Evolutionary conservation across 35 echinoderm and acorn worm genomes (phyloP).

Genomic region (Lytechinus variegatus): DNA sequence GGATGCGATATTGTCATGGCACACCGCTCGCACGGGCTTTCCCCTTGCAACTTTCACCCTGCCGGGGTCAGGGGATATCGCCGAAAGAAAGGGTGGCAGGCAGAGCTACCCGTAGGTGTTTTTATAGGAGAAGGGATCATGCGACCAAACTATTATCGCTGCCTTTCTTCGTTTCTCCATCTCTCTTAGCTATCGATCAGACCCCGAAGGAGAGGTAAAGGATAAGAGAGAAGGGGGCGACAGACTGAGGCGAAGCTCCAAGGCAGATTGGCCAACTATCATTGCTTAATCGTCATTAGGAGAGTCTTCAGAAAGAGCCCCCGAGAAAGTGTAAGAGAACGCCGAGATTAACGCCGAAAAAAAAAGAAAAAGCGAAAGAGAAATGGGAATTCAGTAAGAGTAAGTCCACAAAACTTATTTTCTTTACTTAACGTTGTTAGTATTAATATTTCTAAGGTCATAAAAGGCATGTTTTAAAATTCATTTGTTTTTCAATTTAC

Average conservation of each 20-base stretch:
- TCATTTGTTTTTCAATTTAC: neutral
- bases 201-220: conserved; percentile 15
- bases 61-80: conserved; percentile 28
- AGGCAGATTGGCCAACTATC: conserved; percentile 41
- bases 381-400: neutral
- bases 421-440: conserved; percentile 23
- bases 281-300: conserved; percentile 46
- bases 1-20: conserved; percentile 30
- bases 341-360: conserved; percentile 26
- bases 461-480: neutral
- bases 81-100: conserved; percentile 21
- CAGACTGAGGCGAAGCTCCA: conserved; percentile 15
- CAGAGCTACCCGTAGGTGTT: conserved; percentile 38
- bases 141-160: conserved; percentile 47
- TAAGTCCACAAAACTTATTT: conserved; percentile 33
- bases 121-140: conserved; percentile 47
- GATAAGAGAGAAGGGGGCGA: conserved; percentile 14
- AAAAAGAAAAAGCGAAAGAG: neutral
- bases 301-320: conserved; percentile 10
- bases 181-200: conserved; percentile 41
- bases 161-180: conserved; percentile 3
- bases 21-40: conserved; percentile 41
- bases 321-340: conserved; percentile 16
- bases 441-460: neutral
- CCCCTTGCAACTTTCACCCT: conserved; percentile 47